Base-by-base conservation (phyloP, 2,797 vertebrate species). In the Phrynocephalus forsythii region DNA sequence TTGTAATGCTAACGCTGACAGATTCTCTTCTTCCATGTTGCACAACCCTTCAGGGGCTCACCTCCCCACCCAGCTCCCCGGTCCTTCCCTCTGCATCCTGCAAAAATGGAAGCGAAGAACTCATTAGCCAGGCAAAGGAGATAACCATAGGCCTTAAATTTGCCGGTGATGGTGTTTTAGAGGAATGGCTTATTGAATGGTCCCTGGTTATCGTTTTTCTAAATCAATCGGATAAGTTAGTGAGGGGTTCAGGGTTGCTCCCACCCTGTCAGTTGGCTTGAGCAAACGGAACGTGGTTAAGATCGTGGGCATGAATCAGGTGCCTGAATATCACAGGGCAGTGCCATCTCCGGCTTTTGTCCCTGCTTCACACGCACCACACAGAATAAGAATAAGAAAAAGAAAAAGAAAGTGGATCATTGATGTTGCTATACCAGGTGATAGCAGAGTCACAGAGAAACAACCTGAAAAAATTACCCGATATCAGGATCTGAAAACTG, bases 121-220 rank as follows among this genome's bases (percentile, higher is more conserved):
- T 93, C 91, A 94, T 91, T 92, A 92, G 90, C 68, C 80, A 91
- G 78, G 78, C 88, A 88, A 93, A 91, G 90, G 89, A 88, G 88
- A 92, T 94, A 94, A 93, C 92, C 86, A 93, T 69, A 89, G 52
- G 90, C 77, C 92, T 94, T 91, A 79, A 91, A 67, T 89, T 52
- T 91, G 87, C 85, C 89, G 73, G 91, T 86, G 77, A 86, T 86
- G 89, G 88, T 82, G 73, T 85, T 89, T 89, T 89, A 10, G 52
- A 9, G 13, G 13, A 56, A 79, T 60, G 30, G 88, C 79, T 92
- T 93, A 93, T 94, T 94, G 93, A 88, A 92, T 78, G 91, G 93
- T 79, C 30, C 7, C 10, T 0, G 33, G 85, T 88, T 90, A 33
- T 83, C 87, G 90, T 82, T 85, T 66, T 78, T 83, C 86, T 92